phyloP scores from a whole-genome alignment of 2,113 vertebrate species.

The Arizona elegans region DNA sequence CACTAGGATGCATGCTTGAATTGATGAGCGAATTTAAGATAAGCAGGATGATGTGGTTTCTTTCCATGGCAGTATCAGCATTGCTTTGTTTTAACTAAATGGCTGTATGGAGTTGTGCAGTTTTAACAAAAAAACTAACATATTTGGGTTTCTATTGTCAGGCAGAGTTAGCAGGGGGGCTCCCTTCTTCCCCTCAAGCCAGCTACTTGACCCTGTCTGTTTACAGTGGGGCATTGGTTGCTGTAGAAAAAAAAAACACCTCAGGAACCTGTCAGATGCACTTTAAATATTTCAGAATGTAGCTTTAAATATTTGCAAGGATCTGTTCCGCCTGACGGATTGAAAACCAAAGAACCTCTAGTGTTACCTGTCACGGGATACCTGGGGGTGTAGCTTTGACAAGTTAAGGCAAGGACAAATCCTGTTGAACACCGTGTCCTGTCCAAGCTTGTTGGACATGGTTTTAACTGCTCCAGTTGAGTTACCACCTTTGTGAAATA shows the following conservation, averaged over 20 bases:
- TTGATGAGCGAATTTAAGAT: not conserved
- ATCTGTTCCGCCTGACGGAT: not conserved
- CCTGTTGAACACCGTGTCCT: constrained; percentile 5
- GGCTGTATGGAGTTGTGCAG: not conserved
- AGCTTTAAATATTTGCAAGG: not conserved
- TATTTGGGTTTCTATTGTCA: not conserved
- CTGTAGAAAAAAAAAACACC: not conserved
- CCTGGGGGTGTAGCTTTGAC: constrained; percentile 45
- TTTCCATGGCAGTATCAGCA: not conserved
- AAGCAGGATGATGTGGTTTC: not conserved
- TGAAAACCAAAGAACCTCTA: constrained; percentile 4
- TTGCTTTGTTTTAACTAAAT: not conserved
- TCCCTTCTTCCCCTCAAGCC: not conserved
- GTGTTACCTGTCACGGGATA: constrained; percentile 18
- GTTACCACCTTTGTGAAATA: constrained; percentile 33
- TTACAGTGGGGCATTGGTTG: not conserved
- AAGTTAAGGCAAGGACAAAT: constrained; percentile 32
- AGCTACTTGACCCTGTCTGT: not conserved
- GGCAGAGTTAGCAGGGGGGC: not conserved
- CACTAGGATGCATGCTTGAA: not conserved
- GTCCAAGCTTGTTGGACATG: constrained; percentile 13
- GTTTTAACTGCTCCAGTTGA: constrained; percentile 1
- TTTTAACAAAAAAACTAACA: not conserved
- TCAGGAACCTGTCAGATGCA: not conserved
- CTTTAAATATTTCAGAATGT: not conserved